A percentile compares a stretch with the other conserved stretches of the same genome.
Conservation (phyloP, 2,888 invertebrate species). For the Bimastos eiseni region DNA sequence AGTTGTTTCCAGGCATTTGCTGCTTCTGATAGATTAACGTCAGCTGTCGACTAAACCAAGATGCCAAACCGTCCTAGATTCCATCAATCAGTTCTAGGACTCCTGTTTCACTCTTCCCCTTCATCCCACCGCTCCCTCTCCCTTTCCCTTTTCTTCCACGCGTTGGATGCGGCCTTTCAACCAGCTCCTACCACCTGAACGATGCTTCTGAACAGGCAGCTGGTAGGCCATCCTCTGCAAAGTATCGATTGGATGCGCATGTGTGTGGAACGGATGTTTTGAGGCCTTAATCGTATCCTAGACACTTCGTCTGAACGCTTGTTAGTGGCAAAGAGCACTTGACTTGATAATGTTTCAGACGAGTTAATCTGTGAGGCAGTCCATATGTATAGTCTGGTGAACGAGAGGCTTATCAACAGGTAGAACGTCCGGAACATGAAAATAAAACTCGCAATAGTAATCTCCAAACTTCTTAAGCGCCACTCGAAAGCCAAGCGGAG, state of each 20-base stretch:
- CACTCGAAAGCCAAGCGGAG: no score
- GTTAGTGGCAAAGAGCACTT: neutral
- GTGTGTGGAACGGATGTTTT: neutral
- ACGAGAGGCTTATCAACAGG: neutral
- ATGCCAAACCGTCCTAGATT: neutral
- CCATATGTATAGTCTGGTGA: neutral
- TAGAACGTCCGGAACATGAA: neutral
- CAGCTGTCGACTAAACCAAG: neutral
- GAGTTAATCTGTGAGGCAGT: neutral
- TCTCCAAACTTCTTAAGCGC: no score
- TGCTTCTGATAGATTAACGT: neutral
- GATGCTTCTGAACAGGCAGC: neutral
- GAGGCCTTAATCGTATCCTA: neutral
- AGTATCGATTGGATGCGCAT: neutral
- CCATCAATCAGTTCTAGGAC: constrained; percentile 13
- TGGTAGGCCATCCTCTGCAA: neutral
- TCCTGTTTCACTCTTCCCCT: neutral
- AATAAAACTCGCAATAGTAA: no score
- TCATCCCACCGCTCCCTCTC: neutral
- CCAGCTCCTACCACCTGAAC: neutral
- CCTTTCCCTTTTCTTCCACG: neutral
- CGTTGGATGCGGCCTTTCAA: neutral
- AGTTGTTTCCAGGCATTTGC: neutral
- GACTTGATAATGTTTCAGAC: neutral
- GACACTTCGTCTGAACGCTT: neutral